Conservation (phyloP, 2,797 vertebrate species). For the Chelidonichthys spinosus region DNA sequence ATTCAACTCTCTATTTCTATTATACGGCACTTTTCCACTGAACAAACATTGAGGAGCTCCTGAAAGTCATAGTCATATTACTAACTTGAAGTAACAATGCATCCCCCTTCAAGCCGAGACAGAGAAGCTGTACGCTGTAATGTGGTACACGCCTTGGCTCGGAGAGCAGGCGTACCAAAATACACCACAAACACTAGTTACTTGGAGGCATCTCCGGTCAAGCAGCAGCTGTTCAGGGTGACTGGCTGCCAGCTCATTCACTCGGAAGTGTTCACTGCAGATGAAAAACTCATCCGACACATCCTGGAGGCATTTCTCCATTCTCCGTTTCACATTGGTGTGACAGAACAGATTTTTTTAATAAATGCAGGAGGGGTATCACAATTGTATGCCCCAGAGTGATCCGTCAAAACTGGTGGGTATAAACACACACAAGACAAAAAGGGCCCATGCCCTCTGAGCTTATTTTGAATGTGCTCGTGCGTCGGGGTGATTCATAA, state of each 20-base stretch:
- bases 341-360: neutral
- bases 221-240: conserved; percentile 19
- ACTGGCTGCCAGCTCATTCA: conserved; percentile 2
- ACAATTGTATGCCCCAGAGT: neutral
- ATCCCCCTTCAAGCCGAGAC: neutral
- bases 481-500: conserved; percentile 19
- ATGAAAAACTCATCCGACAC: neutral
- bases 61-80: neutral
- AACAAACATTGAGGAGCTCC: neutral
- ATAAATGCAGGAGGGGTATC: neutral
- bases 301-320: neutral
- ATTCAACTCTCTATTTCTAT: neutral
- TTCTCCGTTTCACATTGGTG: neutral
- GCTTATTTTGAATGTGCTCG: conserved; percentile 26
- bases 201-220: conserved; percentile 29
- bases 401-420: neutral
- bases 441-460: conserved; percentile 5
- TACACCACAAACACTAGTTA: conserved; percentile 28
- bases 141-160: neutral
- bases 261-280: conserved; percentile 1
- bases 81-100: neutral
- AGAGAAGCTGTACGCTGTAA: neutral
- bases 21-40: neutral
- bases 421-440: conserved; percentile 16
- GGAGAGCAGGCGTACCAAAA: conserved; percentile 16